A percentile compares a stretch with the other conserved stretches of the same genome.
Conservation (phyloP, 2,797 vertebrate genomes). For the Parauchenoglanis punctatus region DNA sequence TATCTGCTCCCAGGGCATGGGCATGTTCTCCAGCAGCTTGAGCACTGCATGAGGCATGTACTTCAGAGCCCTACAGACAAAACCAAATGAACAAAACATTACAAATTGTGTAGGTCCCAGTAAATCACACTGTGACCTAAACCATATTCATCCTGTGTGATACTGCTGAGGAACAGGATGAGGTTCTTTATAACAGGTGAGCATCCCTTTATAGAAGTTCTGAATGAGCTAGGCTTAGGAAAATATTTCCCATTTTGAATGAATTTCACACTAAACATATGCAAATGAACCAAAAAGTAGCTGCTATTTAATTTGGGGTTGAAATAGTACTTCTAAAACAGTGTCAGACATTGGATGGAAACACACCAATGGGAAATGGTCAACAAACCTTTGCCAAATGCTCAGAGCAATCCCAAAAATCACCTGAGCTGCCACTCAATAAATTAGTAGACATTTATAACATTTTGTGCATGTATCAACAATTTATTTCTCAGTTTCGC, state of each 20-base stretch:
- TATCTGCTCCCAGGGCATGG: constrained; percentile 99
- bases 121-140: background rate
- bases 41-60: constrained; percentile 99
- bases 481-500: background rate
- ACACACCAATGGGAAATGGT: background rate
- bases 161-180: background rate
- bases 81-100: background rate
- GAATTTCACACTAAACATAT: background rate
- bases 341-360: background rate
- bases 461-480: background rate
- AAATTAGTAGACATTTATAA: background rate
- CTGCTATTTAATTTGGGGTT: background rate
- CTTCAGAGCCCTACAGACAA: constrained; percentile 85
- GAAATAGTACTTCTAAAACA: background rate
- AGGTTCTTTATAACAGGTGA: background rate
- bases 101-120: background rate
- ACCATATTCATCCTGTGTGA: background rate
- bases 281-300: background rate
- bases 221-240: background rate
- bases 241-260: background rate
- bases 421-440: background rate
- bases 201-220: background rate
- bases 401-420: background rate
- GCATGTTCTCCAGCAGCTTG: constrained; percentile 99
- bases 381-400: background rate